Evolutionary conservation across 2,797 vertebrate species (phyloP), one percentile per base, ranked within the genome.

Genomic region (Hozukius guyotensis): DNA sequence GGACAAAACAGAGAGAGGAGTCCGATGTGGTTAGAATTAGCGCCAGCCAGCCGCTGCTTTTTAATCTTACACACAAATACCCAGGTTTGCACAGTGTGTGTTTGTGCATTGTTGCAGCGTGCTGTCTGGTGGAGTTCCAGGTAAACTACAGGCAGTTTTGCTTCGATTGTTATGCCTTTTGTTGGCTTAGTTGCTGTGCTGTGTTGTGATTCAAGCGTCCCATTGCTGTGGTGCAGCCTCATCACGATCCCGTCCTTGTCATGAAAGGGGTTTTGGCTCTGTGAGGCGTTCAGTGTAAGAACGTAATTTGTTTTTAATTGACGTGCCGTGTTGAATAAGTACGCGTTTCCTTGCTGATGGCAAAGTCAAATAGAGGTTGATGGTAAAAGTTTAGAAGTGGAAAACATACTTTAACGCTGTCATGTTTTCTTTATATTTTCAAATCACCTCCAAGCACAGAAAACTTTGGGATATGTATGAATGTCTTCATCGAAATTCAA

Each of bases 281-380:
- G 63, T 32, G 22, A 32, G 62, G 75, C 32, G 66, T 60, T 68
- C 53, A 31, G 25, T 46, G 24, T 46, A 72, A 72, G 31, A 80
- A 61, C 62, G 31, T 42, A 22, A 60, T 81, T 80, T 78, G 57
- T 68, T 85, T 80, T 81, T 82, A 87, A 86, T 76, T 79, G 65
- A 86, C 38, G 52, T 46, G 18, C 53, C 8, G 2, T 25, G 55
- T 83, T 73, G 56, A 67, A 78, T 53, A 24, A 82, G 69, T 32
- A 4, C 22, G 53, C 32, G 55, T 77, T 70, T 84, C 78, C 53
- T 75, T 61, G 82, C 87, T 83, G 70, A n/a, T 18, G 82, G 83
- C 78, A 92, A 90, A 88, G 87, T 88, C 85, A 77, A 68, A 75
- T 67, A 38, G 53, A 84, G 81, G 82, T n/a, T 38, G 72, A 32